Conservation (phyloP, 2,888 invertebrate genomes). For the Liodrosophila aerea region DNA sequence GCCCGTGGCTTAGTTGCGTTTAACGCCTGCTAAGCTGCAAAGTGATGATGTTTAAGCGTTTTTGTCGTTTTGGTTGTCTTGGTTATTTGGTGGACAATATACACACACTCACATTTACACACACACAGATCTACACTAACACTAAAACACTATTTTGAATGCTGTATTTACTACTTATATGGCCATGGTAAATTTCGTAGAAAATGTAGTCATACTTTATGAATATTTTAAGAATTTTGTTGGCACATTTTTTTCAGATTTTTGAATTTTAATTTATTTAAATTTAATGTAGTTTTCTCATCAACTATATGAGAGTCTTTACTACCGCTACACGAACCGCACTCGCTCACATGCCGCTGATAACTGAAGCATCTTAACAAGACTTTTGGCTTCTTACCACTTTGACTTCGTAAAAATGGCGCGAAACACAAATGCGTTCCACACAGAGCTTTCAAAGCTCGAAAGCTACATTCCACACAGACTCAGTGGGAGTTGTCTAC, state of each 20-base stretch:
- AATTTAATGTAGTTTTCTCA: not conserved
- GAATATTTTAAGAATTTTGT: not conserved
- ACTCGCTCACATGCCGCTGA: constrained; percentile 59
- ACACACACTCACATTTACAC: constrained; percentile 18
- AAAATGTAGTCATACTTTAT: too few relatives aligned
- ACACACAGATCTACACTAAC: constrained; percentile 27
- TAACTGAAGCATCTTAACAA: constrained; percentile 72
- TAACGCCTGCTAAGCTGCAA: constrained; percentile 67
- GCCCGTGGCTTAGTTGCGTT: constrained; percentile 59
- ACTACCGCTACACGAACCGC: constrained; percentile 53
- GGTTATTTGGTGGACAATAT: constrained; percentile 53
- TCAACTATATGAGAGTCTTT: constrained; percentile 1
- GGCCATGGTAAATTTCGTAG: too few relatives aligned
- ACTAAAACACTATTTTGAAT: constrained; percentile 3
- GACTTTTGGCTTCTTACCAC: constrained; percentile 60
- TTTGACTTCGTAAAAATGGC: constrained; percentile 58
- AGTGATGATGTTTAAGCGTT: constrained; percentile 65
- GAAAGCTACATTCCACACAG: constrained; percentile 62
- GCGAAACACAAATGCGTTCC: constrained; percentile 60
- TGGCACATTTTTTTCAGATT: not conserved
- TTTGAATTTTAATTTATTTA: not conserved
- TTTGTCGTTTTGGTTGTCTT: constrained; percentile 39
- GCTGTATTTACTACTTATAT: too few relatives aligned
- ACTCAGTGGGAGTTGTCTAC: constrained; percentile 1
- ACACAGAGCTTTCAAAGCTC: constrained; percentile 51